Evolutionary conservation across 2,797 vertebrate genomes (phyloP), one percentile per base, ranked within the genome.

Genomic region (Ctenochaetus hawaiiensis): DNA sequence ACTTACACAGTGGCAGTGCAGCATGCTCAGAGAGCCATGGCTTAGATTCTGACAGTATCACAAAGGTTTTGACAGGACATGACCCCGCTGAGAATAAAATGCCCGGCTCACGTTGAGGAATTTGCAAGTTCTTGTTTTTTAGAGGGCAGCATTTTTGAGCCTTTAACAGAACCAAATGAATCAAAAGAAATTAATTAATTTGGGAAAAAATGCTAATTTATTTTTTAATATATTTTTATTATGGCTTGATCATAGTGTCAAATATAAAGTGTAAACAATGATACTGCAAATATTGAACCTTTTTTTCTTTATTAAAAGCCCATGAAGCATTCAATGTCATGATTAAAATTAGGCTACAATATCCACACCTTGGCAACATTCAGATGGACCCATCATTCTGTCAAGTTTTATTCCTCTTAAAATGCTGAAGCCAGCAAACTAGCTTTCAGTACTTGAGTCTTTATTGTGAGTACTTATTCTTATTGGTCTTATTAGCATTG

Each of bases 21-120:
- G 83, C 80, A 67, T 88, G 91, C 87, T 93, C 90, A 90, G 80
- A 88, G 91, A 92, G 86, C 87, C 90, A 77, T 87, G 59, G 79
- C 88, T 83, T 79, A 47, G 78, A 77, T 81, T 83, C 87, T 92
- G 92, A 93, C 91, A 93, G 86, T 64, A 58, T 86, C 81, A 86
- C 81, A 81, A 81, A 90, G 82, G 77, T 85, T 90, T 70, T 86
- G 87, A 88, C 87, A 88, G 83, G 89, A 91, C 90, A 90, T 76
- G 80, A 88, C 83, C 82, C 78, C 43, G 60, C 6, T 75, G 89
- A 91, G 81, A 84, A 79, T 78, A 78, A 48, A 74, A 78, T 39
- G 59, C 26, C 60, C 65, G 37, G 30, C 77, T 59, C 37, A 23
- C 59, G 72, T 54, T 56, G 11, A 74, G 49, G 63, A 60, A 71